Conservation (phyloP, 2,797 vertebrate species). For the Lacerta bilineata region DNA sequence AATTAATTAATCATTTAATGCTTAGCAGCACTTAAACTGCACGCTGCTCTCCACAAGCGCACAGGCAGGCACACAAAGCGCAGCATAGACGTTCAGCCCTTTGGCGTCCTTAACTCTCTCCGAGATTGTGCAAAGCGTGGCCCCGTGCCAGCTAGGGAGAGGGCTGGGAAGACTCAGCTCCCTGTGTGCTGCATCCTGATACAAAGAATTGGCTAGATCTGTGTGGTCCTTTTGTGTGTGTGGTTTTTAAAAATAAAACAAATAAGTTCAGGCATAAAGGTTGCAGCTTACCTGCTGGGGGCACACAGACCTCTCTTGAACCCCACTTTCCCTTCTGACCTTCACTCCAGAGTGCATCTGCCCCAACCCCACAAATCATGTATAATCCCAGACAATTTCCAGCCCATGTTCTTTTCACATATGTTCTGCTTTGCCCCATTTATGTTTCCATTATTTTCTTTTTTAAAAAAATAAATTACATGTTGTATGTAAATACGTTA, state of each 20-base stretch:
- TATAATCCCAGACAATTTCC: neutral
- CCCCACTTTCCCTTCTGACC: neutral
- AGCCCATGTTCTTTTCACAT: neutral
- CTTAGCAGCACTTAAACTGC: slow-evolving; percentile 41
- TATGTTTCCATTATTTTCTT: neutral
- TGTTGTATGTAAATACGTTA: too few species aligned
- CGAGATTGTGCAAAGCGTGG: neutral
- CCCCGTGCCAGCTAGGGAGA: neutral
- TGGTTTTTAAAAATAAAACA: neutral
- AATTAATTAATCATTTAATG: slow-evolving; percentile 53
- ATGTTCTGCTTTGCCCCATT: neutral
- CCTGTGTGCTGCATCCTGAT: neutral
- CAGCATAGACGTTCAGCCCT: slow-evolving; percentile 15
- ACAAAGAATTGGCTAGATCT: neutral
- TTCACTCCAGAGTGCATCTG: neutral
- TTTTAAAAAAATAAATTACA: too few species aligned
- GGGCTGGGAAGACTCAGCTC: neutral
- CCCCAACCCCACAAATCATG: neutral
- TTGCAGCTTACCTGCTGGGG: neutral
- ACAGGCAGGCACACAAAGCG: neutral
- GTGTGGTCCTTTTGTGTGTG: neutral
- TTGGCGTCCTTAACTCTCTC: slow-evolving; percentile 24
- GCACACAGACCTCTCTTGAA: neutral
- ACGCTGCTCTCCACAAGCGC: neutral
- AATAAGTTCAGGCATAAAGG: neutral